Evolutionary conservation across 2,113 vertebrate species (phyloP).

Genomic region (Cynocephalus volans): DNA sequence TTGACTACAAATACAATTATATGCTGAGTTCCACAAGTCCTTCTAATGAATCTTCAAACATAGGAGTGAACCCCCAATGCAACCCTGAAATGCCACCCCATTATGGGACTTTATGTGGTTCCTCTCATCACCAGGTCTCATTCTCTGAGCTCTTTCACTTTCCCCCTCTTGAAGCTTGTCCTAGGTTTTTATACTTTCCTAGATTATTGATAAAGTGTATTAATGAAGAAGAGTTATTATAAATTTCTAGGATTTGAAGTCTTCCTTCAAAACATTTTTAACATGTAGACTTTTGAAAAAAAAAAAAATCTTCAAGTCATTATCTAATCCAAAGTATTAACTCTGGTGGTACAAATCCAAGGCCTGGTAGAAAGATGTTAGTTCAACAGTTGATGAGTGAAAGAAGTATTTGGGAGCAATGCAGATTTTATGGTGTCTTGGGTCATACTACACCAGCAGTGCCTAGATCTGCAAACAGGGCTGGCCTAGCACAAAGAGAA

Average conservation of each 20-base stretch:
- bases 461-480: not conserved
- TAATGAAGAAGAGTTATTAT: not conserved
- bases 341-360: not conserved
- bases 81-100: not conserved
- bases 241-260: not conserved
- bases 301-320: not conserved
- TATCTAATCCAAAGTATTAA: not conserved
- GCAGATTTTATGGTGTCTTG: not conserved
- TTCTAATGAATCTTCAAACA: not conserved
- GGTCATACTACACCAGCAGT: rapidly evolving
- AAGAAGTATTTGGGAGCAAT: not conserved
- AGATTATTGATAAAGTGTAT: not conserved
- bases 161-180: not conserved
- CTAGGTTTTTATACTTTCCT: not conserved
- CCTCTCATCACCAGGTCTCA: not conserved
- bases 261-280: constrained; percentile 38
- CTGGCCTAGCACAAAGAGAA: not conserved
- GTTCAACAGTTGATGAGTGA: not conserved
- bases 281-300: not conserved
- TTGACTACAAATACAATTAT: not conserved
- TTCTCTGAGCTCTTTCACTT: not conserved
- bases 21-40: not conserved
- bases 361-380: not conserved
- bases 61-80: not conserved
- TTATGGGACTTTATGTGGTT: not conserved